These are phyloP conservation scores for Nymphalis io DNA, from an alignment of 1,140 invertebrate species.

Conservation along the genomic window DNA sequence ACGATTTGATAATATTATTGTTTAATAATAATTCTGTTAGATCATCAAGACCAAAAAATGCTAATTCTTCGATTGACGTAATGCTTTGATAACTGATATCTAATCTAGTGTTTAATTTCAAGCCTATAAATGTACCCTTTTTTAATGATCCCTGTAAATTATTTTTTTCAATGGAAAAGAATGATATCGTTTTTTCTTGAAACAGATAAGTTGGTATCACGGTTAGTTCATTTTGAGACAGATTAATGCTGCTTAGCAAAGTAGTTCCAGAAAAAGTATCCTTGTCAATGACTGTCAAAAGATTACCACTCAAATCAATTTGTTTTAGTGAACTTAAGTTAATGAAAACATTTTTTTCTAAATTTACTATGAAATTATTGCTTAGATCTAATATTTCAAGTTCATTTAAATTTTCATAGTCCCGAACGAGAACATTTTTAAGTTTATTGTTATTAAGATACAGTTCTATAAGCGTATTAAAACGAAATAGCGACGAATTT, in stretches of 20 bases:
- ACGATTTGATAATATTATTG: slow-evolving; percentile 49
- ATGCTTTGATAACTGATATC: slow-evolving; percentile 52
- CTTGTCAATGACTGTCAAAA: slow-evolving; percentile 42
- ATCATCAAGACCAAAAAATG: slow-evolving; percentile 48
- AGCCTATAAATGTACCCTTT: slow-evolving; percentile 54
- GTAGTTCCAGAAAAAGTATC: slow-evolving; percentile 40
- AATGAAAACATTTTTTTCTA: slow-evolving; percentile 47
- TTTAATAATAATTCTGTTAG: slow-evolving; percentile 45
- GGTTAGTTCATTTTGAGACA: slow-evolving; percentile 49
- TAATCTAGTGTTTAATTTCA: slow-evolving; percentile 40
- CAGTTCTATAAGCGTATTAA: slow-evolving; percentile 42
- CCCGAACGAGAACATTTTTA: slow-evolving; percentile 30
- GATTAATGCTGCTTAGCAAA: slow-evolving; percentile 42
- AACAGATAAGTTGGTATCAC: slow-evolving; percentile 49
- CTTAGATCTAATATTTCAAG: slow-evolving; percentile 46
- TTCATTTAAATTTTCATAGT: slow-evolving; percentile 45
- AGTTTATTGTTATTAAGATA: slow-evolving; percentile 52
- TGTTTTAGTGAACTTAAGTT: slow-evolving; percentile 36
- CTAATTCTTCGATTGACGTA: slow-evolving; percentile 48
- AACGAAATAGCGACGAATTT: slow-evolving; percentile 50
- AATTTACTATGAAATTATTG: slow-evolving; percentile 43
- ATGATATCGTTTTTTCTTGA: slow-evolving; percentile 44
- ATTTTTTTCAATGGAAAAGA: slow-evolving; percentile 50
- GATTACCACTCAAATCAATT: slow-evolving; percentile 52
- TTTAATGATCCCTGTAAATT: slow-evolving; percentile 45